These are phyloP conservation scores for Podargus strigoides DNA, from an alignment of 2,797 vertebrate species.

Conservation along the genomic window DNA sequence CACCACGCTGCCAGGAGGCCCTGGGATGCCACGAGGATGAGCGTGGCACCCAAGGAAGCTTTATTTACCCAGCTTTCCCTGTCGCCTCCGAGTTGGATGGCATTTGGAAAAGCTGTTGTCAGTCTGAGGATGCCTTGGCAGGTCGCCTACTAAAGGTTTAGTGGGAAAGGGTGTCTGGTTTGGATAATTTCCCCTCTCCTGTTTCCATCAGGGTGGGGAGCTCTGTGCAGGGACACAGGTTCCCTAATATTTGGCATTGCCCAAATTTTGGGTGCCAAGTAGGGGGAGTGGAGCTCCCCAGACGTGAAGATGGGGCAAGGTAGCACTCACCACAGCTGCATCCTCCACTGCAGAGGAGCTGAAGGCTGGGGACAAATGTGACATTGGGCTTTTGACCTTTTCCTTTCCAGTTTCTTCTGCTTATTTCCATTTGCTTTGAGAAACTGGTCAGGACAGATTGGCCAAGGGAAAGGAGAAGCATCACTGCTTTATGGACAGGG, in stretches of 20 bases:
- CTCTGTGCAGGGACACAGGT: not conserved
- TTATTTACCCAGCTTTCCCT: constrained; percentile 57
- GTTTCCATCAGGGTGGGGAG: not conserved
- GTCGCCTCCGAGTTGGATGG: constrained; percentile 21
- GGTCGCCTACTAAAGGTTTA: not conserved
- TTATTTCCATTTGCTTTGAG: not conserved
- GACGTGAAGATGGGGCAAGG: not conserved
- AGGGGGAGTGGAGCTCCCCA: not conserved
- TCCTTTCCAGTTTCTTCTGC: not conserved
- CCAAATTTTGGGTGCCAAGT: not conserved
- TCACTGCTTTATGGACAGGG: not conserved
- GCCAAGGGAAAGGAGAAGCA: not conserved
- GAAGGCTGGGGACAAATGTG: not conserved
- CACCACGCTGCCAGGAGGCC: not conserved
- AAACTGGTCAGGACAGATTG: not conserved
- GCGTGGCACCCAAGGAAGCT: not conserved
- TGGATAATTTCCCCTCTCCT: not conserved
- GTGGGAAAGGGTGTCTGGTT: not conserved
- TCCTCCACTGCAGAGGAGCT: not conserved
- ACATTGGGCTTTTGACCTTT: not conserved
- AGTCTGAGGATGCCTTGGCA: not conserved
- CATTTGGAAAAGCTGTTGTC: constrained; percentile 55
- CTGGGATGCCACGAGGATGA: not conserved
- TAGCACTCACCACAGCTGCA: not conserved
- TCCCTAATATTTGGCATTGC: not conserved